Conservation (phyloP, 2,113 vertebrate species). For the Argyrosomus japonicus region DNA sequence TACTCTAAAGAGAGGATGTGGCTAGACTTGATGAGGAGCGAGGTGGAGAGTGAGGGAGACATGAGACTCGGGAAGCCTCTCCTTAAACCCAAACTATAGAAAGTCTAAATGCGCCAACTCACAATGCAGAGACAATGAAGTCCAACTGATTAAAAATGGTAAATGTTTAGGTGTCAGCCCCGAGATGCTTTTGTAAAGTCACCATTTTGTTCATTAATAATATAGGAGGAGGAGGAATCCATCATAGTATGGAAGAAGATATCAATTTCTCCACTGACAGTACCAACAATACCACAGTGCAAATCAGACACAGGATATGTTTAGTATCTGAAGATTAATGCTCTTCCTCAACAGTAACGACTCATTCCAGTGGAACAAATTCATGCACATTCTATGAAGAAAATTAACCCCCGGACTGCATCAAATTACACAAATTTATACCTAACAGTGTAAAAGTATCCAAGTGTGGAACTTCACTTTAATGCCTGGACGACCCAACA, state of each 20-base stretch:
- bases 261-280: background rate
- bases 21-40: conserved; percentile 74
- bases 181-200: background rate
- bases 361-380: background rate
- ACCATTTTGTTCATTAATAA: background rate
- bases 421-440: conserved; percentile 19
- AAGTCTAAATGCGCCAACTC: conserved; percentile 44
- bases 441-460: conserved; percentile 8
- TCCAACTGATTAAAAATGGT: background rate
- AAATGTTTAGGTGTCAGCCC: background rate
- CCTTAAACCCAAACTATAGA: conserved; percentile 37
- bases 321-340: background rate
- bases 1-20: conserved; percentile 77
- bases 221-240: background rate
- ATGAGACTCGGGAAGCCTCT: conserved; percentile 45
- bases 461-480: conserved; percentile 12
- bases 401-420: background rate
- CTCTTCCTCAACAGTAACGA: background rate
- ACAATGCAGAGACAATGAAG: background rate
- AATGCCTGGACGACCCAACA: conserved; percentile 28
- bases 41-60: conserved; percentile 59
- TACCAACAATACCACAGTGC: background rate
- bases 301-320: background rate
- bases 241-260: background rate
- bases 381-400: background rate